Base-by-base conservation (phyloP, 2,797 vertebrate genomes). In the Acestrorhynchus altus region DNA sequence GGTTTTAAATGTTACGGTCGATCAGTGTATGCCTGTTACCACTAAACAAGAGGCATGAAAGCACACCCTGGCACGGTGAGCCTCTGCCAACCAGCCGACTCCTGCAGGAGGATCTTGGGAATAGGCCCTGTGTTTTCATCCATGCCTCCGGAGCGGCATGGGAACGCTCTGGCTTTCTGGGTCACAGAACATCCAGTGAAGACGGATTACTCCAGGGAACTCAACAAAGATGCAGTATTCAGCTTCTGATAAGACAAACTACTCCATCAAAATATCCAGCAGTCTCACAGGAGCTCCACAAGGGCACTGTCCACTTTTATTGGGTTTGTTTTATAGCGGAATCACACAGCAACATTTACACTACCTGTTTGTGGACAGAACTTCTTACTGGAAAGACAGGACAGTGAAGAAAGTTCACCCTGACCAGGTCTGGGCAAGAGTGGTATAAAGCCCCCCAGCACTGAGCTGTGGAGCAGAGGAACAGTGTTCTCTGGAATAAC, bases 121-220 rank as follows among this genome's bases (percentile, higher is more conserved):
- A 75, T 24, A 82, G 83, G 86, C 86, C 61, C 86, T 86, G 89
- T 89, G 90, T 92, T 91, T 92, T 90, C 88, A 92, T 86, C 87
- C 87, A 80, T 85, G 83, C 83, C 81, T 89, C 88, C 77, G 83
- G 80, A 89, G 90, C 88, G 88, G 89, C 88, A 88, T 85, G 86
- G 88, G 90, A 90, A 91, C 87, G 79, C 73, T n/a, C 81, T 86
- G 84, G 85, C 86, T 93, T 93, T 93, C 91, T 92, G 90, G 92
- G 92, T 92, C 92, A 93, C 89, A 84, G 88, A 90, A 87, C 89
- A 89, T 88, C 86, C 88, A 89, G 91, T 90, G 87, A 87, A 89
- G 88, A 83, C 80, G 81, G 90, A 91, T 92, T 91, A 90, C 91
- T 93, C 91, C 90, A 89, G 90, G 89, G 91, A 92, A 88, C 89